These are phyloP conservation scores for Amblyopsis rosae DNA, from an alignment of 2,113 vertebrate species.

Conservation along the genomic window DNA sequence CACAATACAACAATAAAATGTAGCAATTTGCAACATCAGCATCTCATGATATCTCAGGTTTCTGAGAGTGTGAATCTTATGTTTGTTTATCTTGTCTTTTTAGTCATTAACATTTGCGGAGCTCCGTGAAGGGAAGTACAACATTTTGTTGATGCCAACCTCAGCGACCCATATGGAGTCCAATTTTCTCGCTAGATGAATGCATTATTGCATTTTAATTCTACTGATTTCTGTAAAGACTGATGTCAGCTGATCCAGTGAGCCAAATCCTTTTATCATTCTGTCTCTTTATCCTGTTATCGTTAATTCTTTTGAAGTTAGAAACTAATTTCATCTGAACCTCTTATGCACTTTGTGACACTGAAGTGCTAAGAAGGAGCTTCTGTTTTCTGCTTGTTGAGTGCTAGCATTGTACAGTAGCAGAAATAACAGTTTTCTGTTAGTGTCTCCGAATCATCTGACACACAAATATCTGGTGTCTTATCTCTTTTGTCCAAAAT, in stretches of 20 bases:
- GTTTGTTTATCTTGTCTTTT: no score
- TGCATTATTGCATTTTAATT: conserved; percentile 53
- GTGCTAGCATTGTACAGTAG: neutral
- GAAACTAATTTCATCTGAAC: conserved; percentile 60
- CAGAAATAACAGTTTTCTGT: neutral
- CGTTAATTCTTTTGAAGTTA: conserved; percentile 60
- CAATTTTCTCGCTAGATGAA: conserved; percentile 5
- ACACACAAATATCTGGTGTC: no score
- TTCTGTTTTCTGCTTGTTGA: neutral
- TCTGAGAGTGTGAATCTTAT: no score
- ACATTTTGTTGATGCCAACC: conserved; percentile 23
- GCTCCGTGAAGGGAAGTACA: neutral
- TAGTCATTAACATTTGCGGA: neutral
- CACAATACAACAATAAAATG: no score
- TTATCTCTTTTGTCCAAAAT: no score
- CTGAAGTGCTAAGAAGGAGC: neutral
- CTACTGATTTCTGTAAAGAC: conserved; percentile 45
- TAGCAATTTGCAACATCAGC: no score
- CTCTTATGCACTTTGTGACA: conserved; percentile 13
- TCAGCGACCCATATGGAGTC: conserved; percentile 24
- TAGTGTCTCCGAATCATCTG: no score
- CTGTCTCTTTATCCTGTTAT: conserved; percentile 54
- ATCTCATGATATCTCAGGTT: no score
- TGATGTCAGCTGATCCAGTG: conserved; percentile 28
- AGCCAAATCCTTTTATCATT: conserved; percentile 61